Conservation (phyloP, 2,113 vertebrate genomes). For the Spheniscus mendiculus region DNA sequence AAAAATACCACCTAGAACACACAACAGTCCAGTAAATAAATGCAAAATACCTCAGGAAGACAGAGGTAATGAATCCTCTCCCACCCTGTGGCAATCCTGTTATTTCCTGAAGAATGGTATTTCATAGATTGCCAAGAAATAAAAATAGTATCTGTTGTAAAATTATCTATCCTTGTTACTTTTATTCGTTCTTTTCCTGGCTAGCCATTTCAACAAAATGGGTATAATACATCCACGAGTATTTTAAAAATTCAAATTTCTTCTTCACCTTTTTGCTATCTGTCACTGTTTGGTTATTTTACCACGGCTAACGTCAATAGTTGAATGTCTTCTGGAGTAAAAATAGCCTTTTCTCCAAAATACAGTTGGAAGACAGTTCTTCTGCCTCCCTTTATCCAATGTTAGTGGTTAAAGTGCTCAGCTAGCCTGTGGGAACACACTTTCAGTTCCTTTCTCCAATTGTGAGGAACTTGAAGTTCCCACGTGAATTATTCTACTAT, state of each 20-base stretch:
- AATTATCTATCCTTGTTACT: not conserved
- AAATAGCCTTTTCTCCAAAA: not conserved
- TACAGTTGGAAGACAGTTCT: not conserved
- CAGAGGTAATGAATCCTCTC: not conserved
- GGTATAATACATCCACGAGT: not conserved
- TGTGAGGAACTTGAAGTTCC: not conserved
- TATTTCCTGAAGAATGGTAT: not conserved
- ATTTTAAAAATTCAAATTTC: not conserved
- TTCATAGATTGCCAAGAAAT: not conserved
- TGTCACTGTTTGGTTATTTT: not conserved
- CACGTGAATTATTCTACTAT: not conserved
- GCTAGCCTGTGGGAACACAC: not conserved
- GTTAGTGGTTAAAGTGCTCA: rapidly evolving
- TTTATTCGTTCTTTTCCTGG: not conserved
- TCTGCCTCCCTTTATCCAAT: not conserved
- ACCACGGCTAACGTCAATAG: not conserved
- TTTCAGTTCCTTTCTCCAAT: not conserved
- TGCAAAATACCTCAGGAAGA: not conserved
- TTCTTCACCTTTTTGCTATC: not conserved
- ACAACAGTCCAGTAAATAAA: not conserved
- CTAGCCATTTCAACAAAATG: not conserved
- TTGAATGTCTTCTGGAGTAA: not conserved
- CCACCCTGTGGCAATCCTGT: not conserved
- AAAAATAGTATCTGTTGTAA: not conserved
- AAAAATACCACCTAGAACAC: not conserved